Evolutionary conservation across 2,113 vertebrate species (phyloP).

Genomic region (Acanthisitta chloris): DNA sequence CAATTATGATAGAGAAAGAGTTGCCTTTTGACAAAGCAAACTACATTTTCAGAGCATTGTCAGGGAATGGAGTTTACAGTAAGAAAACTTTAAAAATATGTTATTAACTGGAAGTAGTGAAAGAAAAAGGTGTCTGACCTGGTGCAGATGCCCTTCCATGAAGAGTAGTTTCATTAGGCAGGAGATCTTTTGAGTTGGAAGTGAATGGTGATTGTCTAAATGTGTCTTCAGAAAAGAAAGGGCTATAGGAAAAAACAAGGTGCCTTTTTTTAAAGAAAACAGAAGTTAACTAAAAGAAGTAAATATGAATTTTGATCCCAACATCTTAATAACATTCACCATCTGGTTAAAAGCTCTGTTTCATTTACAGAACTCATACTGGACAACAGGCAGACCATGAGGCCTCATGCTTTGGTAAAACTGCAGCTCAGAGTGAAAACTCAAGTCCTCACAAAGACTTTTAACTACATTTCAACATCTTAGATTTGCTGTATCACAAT

Average conservation of each 20-base stretch:
- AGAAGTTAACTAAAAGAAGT: neutral
- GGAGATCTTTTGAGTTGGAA: slow-evolving; percentile 91
- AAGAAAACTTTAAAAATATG: neutral
- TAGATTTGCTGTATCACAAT: neutral
- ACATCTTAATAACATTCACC: neutral
- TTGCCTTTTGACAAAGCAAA: neutral
- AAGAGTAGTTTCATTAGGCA: slow-evolving; percentile 83
- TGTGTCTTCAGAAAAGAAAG: slow-evolving; percentile 92
- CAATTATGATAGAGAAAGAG: neutral
- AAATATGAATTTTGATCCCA: neutral
- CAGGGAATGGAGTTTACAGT: neutral
- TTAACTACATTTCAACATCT: neutral
- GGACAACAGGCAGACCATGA: neutral
- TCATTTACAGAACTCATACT: neutral
- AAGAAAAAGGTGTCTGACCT: slow-evolving; percentile 74
- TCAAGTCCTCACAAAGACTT: neutral
- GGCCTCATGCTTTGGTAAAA: neutral
- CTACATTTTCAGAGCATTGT: neutral
- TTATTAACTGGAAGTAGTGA: neutral
- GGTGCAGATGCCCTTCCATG: slow-evolving; percentile 81
- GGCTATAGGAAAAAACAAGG: slow-evolving; percentile 75
- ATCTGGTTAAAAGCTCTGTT: neutral
- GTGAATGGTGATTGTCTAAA: slow-evolving; percentile 99
- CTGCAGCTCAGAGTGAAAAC: neutral
- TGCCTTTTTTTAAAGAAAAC: neutral